Evolutionary conservation across 2,888 invertebrate species (phyloP).

Genomic region (Baronia brevicornis): DNA sequence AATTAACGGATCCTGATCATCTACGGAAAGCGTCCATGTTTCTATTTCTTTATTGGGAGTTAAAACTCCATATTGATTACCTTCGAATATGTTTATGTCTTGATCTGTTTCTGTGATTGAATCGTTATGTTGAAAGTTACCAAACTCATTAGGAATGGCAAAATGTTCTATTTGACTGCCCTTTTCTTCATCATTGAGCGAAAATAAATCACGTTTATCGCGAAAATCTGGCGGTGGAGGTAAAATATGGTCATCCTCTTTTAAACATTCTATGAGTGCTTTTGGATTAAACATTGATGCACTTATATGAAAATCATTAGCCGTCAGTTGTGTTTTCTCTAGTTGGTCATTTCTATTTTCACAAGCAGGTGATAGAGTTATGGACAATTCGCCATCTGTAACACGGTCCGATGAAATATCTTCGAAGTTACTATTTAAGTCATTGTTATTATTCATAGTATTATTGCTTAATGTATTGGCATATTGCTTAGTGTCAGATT

Average conservation of each 20-base stretch:
- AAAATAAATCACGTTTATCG: slow-evolving; percentile 24
- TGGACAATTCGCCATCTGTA: not conserved
- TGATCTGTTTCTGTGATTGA: no score
- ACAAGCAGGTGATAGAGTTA: not conserved
- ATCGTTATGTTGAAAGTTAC: no score
- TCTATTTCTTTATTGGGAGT: slow-evolving; percentile 40
- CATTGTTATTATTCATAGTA: no score
- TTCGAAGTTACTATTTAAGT: no score
- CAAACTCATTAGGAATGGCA: no score
- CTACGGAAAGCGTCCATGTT: slow-evolving; percentile 40
- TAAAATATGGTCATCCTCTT: slow-evolving; percentile 31
- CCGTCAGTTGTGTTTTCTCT: slow-evolving; percentile 1
- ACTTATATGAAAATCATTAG: slow-evolving; percentile 31
- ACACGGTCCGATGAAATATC: not conserved
- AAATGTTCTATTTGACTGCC: no score
- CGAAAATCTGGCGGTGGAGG: slow-evolving; percentile 52
- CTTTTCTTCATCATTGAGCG: slow-evolving; percentile 13
- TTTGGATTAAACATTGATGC: slow-evolving; percentile 54
- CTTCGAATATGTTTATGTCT: slow-evolving; percentile 28
- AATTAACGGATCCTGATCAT: slow-evolving; percentile 24
- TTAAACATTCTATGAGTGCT: slow-evolving; percentile 42
- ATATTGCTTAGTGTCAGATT: slow-evolving; percentile 1
- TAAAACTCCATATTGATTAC: slow-evolving; percentile 21
- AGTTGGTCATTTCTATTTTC: not conserved
- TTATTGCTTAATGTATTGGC: no score